A percentile compares a stretch with the other conserved stretches of the same genome.
Evolutionary conservation across 2,888 invertebrate genomes (phyloP).

Genomic region (Acronicta aceris): DNA sequence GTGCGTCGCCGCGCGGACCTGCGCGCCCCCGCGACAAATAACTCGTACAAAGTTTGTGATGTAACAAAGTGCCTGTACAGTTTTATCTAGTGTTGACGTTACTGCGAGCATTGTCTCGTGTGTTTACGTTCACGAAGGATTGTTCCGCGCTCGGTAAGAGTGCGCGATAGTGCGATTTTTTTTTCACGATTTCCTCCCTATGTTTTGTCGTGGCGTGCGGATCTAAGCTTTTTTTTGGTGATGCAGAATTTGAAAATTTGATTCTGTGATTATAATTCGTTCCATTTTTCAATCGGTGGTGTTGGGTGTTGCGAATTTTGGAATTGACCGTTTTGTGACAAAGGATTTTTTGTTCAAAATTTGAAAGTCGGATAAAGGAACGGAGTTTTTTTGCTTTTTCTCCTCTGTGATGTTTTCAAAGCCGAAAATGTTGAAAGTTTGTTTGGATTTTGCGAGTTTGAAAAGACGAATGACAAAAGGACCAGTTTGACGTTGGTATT

Average conservation of each 20-base stretch:
- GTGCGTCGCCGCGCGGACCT: slow-evolving; percentile 52
- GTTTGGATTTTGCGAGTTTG: slow-evolving; percentile 20
- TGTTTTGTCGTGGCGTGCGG: slow-evolving; percentile 44
- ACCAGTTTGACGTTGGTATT: slow-evolving; percentile 26
- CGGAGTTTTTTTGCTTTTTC: slow-evolving; percentile 28
- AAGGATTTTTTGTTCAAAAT: slow-evolving; percentile 31
- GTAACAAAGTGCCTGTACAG: slow-evolving; percentile 62
- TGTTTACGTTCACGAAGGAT: slow-evolving; percentile 72
- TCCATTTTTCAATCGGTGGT: slow-evolving; percentile 13
- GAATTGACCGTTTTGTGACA: slow-evolving; percentile 32
- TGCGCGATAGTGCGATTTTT: slow-evolving; percentile 45
- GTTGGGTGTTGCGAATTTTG: slow-evolving; percentile 42
- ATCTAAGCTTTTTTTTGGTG: slow-evolving; percentile 19
- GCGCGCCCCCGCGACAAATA: slow-evolving; percentile 42
- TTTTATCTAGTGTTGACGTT: slow-evolving; percentile 66
- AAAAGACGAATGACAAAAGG: slow-evolving; percentile 15
- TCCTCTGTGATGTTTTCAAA: slow-evolving; percentile 13
- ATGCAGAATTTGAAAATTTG: slow-evolving; percentile 29
- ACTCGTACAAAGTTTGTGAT: slow-evolving; percentile 69
- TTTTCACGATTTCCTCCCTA: slow-evolving; percentile 37
- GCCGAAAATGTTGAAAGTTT: slow-evolving; percentile 20
- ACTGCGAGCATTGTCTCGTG: slow-evolving; percentile 69
- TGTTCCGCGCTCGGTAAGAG: slow-evolving; percentile 58
- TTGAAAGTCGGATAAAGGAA: slow-evolving; percentile 28
- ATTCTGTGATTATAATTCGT: slow-evolving; percentile 13